These are phyloP conservation scores for Leucosticte australis DNA, from an alignment of 2,113 vertebrate genomes.

Conservation along the genomic window DNA sequence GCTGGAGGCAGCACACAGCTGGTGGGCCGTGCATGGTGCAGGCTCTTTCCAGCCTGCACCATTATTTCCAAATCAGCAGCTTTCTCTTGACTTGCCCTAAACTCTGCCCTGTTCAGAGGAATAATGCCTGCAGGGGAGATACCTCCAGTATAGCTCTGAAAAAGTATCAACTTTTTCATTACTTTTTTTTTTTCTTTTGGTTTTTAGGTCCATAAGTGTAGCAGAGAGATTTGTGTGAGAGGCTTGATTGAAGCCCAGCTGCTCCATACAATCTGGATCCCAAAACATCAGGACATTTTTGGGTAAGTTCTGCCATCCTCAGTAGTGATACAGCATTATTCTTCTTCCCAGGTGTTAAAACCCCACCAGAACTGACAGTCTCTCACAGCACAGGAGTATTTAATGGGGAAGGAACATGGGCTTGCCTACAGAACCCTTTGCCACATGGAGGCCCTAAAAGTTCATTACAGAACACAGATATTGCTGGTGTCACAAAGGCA, in stretches of 20 bases:
- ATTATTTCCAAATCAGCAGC: conserved; percentile 79
- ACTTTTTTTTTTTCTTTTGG: not conserved
- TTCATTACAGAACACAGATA: not conserved
- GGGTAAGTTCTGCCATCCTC: not conserved
- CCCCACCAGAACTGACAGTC: not conserved
- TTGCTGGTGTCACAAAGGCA: not conserved
- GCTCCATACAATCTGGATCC: not conserved
- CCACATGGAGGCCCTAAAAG: not conserved
- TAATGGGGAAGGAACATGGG: not conserved
- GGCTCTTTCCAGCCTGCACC: conserved; percentile 70
- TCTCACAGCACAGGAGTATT: not conserved
- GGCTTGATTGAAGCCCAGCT: not conserved
- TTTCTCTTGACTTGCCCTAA: conserved; percentile 78
- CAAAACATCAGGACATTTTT: not conserved
- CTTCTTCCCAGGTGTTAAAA: not conserved
- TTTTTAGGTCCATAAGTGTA: conserved; percentile 51
- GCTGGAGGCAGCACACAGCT: conserved; percentile 36
- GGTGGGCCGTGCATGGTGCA: conserved; percentile 38
- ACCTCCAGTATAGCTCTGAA: conserved; percentile 48
- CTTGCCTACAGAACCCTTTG: not conserved
- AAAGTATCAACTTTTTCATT: conserved; percentile 32
- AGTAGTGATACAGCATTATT: not conserved
- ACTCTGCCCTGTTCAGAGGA: conserved; percentile 63
- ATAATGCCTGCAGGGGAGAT: conserved; percentile 64
- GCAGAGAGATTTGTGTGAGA: conserved; percentile 38